These are phyloP conservation scores for Cheilosia vulpina DNA, from an alignment of 2,888 invertebrate species.

Conservation along the genomic window DNA sequence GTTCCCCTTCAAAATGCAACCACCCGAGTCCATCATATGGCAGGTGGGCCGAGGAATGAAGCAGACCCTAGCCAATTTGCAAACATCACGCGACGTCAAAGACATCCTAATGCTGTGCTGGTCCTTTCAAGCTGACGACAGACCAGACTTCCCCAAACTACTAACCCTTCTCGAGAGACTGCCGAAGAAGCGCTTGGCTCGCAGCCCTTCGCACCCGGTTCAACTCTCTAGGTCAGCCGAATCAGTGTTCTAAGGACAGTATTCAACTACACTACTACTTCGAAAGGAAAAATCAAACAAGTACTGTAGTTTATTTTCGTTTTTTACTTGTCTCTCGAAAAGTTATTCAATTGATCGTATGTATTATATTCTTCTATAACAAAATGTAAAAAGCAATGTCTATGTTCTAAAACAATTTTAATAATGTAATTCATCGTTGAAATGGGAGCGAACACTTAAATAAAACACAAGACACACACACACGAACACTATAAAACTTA, in stretches of 20 bases:
- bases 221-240: conserved; percentile 98
- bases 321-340: conserved; percentile 66
- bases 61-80: conserved; percentile 96
- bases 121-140: conserved; percentile 92
- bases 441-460: conserved; percentile 3
- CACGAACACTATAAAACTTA: conserved; percentile 12
- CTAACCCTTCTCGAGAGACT: conserved; percentile 94
- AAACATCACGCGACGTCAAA: conserved; percentile 98
- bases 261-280: conserved; percentile 54
- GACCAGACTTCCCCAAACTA: conserved; percentile 95
- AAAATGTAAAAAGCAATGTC: conserved; percentile 57
- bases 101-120: conserved; percentile 99
- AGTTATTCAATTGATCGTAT: conserved; percentile 70
- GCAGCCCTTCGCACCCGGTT: conserved; percentile 99
- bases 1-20: conserved; percentile 97
- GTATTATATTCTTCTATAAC: conserved; percentile 60
- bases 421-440: conserved; percentile 32
- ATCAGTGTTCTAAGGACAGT: conserved; percentile 90
- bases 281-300: conserved; percentile 57
- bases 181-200: conserved; percentile 96
- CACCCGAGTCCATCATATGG: conserved; percentile 98
- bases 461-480: conserved; percentile 10
- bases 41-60: conserved; percentile 98
- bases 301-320: conserved; percentile 59
- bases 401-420: conserved; percentile 54